Conservation (phyloP, 1,140 invertebrate genomes). For the Panulirus ornatus region DNA sequence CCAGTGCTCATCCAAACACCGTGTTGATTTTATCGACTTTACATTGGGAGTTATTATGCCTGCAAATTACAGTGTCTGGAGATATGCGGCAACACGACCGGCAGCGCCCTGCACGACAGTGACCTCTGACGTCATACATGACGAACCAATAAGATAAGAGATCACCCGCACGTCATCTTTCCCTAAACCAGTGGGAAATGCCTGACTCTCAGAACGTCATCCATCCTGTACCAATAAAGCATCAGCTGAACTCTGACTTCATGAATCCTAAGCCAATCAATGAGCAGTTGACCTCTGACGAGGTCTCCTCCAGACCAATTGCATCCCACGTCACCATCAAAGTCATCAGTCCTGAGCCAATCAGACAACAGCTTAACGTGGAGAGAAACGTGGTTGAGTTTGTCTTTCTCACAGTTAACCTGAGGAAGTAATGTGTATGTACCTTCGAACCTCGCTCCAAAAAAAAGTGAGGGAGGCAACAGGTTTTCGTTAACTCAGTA, state of each 20-base stretch:
- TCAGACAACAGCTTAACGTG: too few species aligned
- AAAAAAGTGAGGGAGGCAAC: too few species aligned
- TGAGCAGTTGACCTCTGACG: background rate
- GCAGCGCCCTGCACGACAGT: background rate
- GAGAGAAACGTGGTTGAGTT: too few species aligned
- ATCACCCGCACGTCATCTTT: background rate
- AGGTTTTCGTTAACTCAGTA: too few species aligned
- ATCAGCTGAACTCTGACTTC: background rate
- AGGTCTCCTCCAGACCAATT: background rate
- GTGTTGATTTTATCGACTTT: conserved; percentile 44
- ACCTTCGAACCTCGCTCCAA: too few species aligned
- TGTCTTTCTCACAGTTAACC: too few species aligned
- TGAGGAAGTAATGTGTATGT: too few species aligned
- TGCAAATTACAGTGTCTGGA: conserved; percentile 28
- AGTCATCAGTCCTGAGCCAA: too few species aligned
- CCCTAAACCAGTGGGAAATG: background rate
- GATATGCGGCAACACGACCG: background rate
- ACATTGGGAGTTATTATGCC: conserved; percentile 37
- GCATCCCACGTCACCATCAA: too few species aligned
- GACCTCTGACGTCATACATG: background rate
- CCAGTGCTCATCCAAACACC: conserved; percentile 27
- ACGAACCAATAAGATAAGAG: background rate
- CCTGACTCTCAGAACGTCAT: background rate
- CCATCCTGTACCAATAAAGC: background rate
- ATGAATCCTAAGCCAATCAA: background rate